A percentile compares a stretch with the other conserved stretches of the same genome.
These are phyloP conservation scores for Idaea straminata DNA, from an alignment of 2,888 invertebrate genomes.

Conservation along the genomic window DNA sequence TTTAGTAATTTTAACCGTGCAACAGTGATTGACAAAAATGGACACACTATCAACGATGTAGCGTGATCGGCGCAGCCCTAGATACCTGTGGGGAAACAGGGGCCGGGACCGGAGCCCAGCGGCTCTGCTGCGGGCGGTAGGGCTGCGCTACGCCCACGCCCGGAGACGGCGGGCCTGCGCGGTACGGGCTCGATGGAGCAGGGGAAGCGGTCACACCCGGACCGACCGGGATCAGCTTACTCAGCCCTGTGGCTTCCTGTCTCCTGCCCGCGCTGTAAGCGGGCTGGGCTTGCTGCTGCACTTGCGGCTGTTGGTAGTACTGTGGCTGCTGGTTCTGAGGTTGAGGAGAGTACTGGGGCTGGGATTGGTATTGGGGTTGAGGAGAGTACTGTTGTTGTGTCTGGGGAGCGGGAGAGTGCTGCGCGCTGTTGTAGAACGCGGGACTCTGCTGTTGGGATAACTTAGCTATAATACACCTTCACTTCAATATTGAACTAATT, in stretches of 20 bases:
- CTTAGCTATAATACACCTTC: constrained; percentile 41
- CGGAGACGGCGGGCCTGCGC: constrained; percentile 61
- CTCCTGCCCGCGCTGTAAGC: constrained; percentile 60
- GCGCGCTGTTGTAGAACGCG: constrained; percentile 73
- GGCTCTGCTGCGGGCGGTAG: constrained; percentile 62
- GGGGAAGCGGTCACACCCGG: constrained; percentile 57
- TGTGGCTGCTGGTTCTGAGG: constrained; percentile 75
- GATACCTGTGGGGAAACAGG: constrained; percentile 75
- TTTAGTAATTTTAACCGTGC: constrained; percentile 21
- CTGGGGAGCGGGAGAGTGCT: constrained; percentile 60
- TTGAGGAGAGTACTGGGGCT: constrained; percentile 35
- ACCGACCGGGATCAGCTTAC: constrained; percentile 72
- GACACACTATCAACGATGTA: constrained; percentile 35
- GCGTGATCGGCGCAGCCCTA: constrained; percentile 37
- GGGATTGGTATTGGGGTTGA: constrained; percentile 40
- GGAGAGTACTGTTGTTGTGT: constrained; percentile 41
- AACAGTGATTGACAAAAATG: constrained; percentile 37
- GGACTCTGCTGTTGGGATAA: constrained; percentile 69
- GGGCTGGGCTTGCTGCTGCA: constrained; percentile 47
- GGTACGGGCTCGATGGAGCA: constrained; percentile 45
- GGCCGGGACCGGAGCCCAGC: constrained; percentile 75
- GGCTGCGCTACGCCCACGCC: constrained; percentile 57
- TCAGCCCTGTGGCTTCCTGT: constrained; percentile 66
- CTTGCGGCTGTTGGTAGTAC: constrained; percentile 20
- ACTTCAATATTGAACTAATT: constrained; percentile 15